Evolutionary conservation across 2,888 invertebrate genomes (phyloP), one percentile per base, ranked within the genome.

Genomic region (Trypoxylon attenuatum): DNA sequence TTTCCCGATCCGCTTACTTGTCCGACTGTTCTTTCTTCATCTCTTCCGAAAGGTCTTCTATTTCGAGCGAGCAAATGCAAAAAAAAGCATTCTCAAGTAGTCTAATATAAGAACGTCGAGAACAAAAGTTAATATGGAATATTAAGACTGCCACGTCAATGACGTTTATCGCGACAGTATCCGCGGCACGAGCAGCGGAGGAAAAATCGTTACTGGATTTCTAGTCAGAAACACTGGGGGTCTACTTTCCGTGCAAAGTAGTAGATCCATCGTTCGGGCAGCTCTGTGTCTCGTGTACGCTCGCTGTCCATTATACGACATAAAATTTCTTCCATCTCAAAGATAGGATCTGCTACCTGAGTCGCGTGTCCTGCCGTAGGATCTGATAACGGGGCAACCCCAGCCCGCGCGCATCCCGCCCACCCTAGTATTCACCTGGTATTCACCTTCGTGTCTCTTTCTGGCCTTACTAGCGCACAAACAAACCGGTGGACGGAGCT

Each of bases 281-380:
- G 51, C 42, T 55, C 45, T 46, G 55, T 76, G 71, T 69, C 33
- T 33, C 71, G 72, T 71, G 80, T 65, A 43, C 55, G 65, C 59
- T 39, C 73, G 65, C 63, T 69, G 71, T 85, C 84, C 83, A 84
- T 84, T 85, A 84, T 83, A 84, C 81, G 84, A 81, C 84, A 84
- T 83, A 82, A 84, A 84, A 83, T 86, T 86, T 79, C 83, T 85
- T 84, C 84, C 81, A 84, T 83, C 79, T 79, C 57, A 58, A 52
- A 56, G 87, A 87, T 86, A 86, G 74, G 76, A 86, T 85, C 86
- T 67, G 71, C 66, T 58, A 72, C 73, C 74, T 74, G 71, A 81
- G 83, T 86, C 84, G 87, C 87, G 86, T 87, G 87, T 84, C 81
- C 84, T 77, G 79, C 75, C 77, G 79, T 79, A 74, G 73, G 77